These are phyloP conservation scores for Sula dactylatra DNA, from an alignment of 2,113 vertebrate species.

Conservation along the genomic window DNA sequence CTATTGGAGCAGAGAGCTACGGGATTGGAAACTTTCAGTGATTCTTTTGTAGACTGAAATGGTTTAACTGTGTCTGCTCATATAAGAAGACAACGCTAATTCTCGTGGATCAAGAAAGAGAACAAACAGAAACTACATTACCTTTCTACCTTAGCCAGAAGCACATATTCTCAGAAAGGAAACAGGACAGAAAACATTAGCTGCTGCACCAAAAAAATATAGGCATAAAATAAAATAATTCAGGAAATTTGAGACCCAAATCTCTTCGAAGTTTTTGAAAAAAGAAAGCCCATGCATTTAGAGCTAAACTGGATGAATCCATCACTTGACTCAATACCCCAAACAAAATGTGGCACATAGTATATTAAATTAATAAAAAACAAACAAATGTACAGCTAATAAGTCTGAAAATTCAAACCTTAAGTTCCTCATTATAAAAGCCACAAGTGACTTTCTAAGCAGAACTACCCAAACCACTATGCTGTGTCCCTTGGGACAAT, in stretches of 20 bases:
- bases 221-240: background rate
- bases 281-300: background rate
- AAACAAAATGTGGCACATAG: constrained; percentile 9
- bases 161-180: background rate
- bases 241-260: background rate
- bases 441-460: constrained; percentile 44
- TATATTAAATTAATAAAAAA: constrained; percentile 44
- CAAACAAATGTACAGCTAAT: constrained; percentile 49
- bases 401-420: constrained; percentile 57
- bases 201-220: background rate
- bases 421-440: constrained; percentile 57
- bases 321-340: constrained; percentile 2
- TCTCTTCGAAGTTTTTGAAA: background rate
- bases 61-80: background rate
- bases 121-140: background rate
- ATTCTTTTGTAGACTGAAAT: background rate
- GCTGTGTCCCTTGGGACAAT: background rate
- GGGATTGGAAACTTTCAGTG: background rate
- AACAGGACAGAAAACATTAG: background rate
- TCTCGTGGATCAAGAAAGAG: background rate
- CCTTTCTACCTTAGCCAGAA: background rate
- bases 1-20: background rate
- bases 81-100: background rate
- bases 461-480: constrained; percentile 35
- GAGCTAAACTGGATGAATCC: constrained; percentile 20